A percentile compares a stretch with the other conserved stretches of the same genome.
Conservation (phyloP, 2,797 vertebrate species). For the Cryptoblepharus egeriae region DNA sequence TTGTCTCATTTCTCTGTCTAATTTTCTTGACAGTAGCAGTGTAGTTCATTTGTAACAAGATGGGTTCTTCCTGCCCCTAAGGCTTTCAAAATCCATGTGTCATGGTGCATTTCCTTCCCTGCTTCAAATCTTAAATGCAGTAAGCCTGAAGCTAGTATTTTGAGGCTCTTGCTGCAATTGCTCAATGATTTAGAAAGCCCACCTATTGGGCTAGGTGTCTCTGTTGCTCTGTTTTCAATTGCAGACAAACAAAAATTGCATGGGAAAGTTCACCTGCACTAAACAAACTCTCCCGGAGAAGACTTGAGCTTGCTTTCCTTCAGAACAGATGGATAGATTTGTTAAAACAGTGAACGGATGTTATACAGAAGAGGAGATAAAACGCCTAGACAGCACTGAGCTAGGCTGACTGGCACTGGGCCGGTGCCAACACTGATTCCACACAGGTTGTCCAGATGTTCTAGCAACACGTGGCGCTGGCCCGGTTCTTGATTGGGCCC, state of each 20-base stretch:
- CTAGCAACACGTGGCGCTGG: too few species aligned
- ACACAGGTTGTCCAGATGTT: too few species aligned
- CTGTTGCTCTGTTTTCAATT: constrained; percentile 20
- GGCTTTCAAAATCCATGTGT: constrained; percentile 62
- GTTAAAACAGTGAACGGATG: not conserved
- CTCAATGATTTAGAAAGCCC: constrained; percentile 59
- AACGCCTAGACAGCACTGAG: too few species aligned
- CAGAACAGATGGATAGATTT: not conserved
- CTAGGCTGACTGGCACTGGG: too few species aligned
- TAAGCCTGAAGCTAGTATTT: constrained; percentile 23
- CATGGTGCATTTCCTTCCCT: constrained; percentile 63
- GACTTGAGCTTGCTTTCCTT: not conserved
- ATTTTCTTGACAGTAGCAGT: constrained; percentile 54
- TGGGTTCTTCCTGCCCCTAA: constrained; percentile 62
- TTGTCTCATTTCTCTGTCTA: constrained; percentile 36
- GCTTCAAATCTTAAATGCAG: constrained; percentile 50
- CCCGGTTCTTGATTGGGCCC: not conserved
- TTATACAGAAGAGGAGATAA: not conserved
- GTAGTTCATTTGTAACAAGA: constrained; percentile 50
- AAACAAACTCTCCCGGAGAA: not conserved
- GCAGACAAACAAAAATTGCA: not conserved
- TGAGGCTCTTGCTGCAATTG: constrained; percentile 38
- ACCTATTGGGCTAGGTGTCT: constrained; percentile 32
- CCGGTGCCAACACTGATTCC: too few species aligned
- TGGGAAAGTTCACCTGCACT: not conserved